Percentiles rank a stretch among this genome's conserved stretches.
Evolutionary conservation across 2,888 invertebrate species (phyloP).

Genomic region (Epinotia nisella): DNA sequence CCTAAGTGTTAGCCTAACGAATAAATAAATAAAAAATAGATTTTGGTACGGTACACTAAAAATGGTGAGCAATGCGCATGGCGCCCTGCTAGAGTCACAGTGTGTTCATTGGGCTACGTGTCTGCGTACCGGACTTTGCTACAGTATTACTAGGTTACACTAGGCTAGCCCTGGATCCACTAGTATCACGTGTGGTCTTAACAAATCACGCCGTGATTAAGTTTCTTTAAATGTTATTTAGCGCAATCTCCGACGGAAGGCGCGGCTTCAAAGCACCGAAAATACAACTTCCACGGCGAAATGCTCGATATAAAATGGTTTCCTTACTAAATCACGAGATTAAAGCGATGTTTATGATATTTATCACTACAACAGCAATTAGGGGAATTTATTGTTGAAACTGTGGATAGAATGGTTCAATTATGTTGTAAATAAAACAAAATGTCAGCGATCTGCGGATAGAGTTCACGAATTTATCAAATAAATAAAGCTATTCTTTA

Average conservation of each 20-base stretch:
- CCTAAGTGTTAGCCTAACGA: no score
- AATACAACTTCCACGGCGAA: constrained; percentile 25
- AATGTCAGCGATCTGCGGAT: background rate
- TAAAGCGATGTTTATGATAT: constrained; percentile 39
- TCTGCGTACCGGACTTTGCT: no score
- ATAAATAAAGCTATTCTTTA: background rate
- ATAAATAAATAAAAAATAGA: no score
- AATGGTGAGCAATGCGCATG: no score
- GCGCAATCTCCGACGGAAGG: constrained; percentile 14
- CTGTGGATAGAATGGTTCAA: constrained; percentile 9
- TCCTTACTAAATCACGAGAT: constrained; percentile 42
- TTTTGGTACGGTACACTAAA: no score
- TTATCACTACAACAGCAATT: constrained; percentile 38
- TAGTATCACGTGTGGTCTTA: background rate
- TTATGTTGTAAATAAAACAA: constrained; percentile 14
- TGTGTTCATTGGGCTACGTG: no score
- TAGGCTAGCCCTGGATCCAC: no score
- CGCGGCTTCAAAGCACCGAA: constrained; percentile 28
- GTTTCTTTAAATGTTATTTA: background rate
- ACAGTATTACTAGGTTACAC: no score
- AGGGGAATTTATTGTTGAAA: constrained; percentile 35
- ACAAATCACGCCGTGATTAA: constrained; percentile 1
- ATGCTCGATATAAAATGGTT: constrained; percentile 29
- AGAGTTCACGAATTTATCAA: background rate
- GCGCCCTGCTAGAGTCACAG: no score